phyloP scores from a whole-genome alignment of 2,797 vertebrate genomes.

The Microctenopoma lineatum region DNA sequence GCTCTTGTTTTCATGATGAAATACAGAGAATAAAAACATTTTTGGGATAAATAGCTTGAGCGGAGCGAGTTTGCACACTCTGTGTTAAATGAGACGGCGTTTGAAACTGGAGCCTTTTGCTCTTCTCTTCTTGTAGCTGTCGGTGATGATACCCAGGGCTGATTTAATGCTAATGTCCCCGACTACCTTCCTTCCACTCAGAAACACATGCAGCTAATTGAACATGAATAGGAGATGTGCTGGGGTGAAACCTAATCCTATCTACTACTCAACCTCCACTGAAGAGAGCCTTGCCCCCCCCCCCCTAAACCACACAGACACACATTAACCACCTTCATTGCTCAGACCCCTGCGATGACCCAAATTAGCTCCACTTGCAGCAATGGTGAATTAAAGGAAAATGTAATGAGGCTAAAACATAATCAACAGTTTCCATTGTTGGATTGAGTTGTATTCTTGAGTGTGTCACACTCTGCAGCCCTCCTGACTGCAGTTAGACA shows the following conservation, averaged over 20 bases:
- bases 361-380: conserved; percentile 67
- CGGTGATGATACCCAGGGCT: conserved; percentile 46
- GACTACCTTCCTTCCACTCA: conserved; percentile 71
- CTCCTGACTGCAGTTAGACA: conserved; percentile 37
- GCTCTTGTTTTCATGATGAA: conserved; percentile 52
- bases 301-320: conserved; percentile 16
- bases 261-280: conserved; percentile 60
- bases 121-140: conserved; percentile 34
- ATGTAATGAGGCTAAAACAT: conserved; percentile 37
- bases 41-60: conserved; percentile 41
- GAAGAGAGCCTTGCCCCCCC: conserved; percentile 25
- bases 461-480: conserved; percentile 34
- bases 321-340: conserved; percentile 21
- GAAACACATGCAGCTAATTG: conserved; percentile 80
- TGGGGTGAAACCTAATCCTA: conserved; percentile 79
- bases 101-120: conserved; percentile 35
- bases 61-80: conserved; percentile 10
- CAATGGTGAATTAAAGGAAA: conserved; percentile 44
- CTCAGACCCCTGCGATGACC: conserved; percentile 67
- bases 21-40: conserved; percentile 26
- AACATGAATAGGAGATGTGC: conserved; percentile 80
- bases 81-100: conserved; percentile 16
- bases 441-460: conserved; percentile 29
- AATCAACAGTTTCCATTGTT: conserved; percentile 26
- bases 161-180: conserved; percentile 68